Conservation (phyloP, 1,140 invertebrate species). For the Glossosoma conforme region DNA sequence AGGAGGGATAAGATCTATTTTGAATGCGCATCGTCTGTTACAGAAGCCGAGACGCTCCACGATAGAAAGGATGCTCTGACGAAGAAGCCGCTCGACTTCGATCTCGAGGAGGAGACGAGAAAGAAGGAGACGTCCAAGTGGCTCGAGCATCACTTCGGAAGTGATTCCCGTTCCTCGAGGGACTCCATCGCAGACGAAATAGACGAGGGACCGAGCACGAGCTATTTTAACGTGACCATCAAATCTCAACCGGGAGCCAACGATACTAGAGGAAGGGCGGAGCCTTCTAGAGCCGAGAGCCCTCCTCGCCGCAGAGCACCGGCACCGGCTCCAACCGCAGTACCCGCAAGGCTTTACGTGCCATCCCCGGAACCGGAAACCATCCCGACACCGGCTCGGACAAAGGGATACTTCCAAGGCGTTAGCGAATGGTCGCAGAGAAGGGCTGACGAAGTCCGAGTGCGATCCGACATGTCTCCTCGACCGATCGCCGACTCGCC, state of each 20-base stretch:
- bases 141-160: constrained; percentile 85
- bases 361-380: constrained; percentile 43
- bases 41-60: constrained; percentile 46
- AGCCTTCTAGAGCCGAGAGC: constrained; percentile 36
- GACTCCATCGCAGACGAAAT: constrained; percentile 54
- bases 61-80: constrained; percentile 74
- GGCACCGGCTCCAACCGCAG: constrained; percentile 40
- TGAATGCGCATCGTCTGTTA: constrained; percentile 8
- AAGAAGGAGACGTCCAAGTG: constrained; percentile 86
- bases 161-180: constrained; percentile 72
- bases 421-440: constrained; percentile 74
- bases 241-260: constrained; percentile 56
- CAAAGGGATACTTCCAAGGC: constrained; percentile 61
- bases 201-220: constrained; percentile 55
- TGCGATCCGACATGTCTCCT: constrained; percentile 44
- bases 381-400: constrained; percentile 35
- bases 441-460: constrained; percentile 46
- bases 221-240: constrained; percentile 73
- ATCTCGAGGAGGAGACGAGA: constrained; percentile 81
- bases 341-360: constrained; percentile 45
- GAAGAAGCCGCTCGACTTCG: constrained; percentile 73
- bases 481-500: constrained; percentile 42
- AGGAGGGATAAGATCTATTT: too few relatives aligned
- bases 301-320: constrained; percentile 35
- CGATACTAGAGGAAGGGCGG: constrained; percentile 41